Base-by-base conservation (phyloP, 2,113 vertebrate species). In the Gallinago jamesoni region DNA sequence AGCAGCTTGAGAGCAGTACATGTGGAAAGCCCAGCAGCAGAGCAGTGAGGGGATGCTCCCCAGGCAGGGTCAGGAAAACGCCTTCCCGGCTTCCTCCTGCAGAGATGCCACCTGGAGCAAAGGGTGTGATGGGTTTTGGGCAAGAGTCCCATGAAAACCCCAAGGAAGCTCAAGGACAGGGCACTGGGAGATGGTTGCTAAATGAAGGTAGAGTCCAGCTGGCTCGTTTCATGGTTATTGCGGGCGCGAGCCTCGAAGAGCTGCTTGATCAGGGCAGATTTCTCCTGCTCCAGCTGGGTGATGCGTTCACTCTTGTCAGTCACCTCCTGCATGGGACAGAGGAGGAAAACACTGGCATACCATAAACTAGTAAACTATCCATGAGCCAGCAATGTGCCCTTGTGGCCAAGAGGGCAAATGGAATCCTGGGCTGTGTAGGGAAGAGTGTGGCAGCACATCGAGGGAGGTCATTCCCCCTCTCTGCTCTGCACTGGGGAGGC, bases 181-280 rank as follows among this genome's bases (percentile, higher is more conserved):
- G 56, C 30, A 8, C 1, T 2, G 45, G 63, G 25, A 88, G 68
- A 12, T 6, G 6, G 17, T 15, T 1, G 1, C 92, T 98, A 98
- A 97, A 99, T 99, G 96, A 99, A 99, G 53, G 99, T 99, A 83
- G 99, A 99, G 94, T 99, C 99, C 97, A 99, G 97, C 69, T 98
- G 97, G 96, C 98, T 99, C 2, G 91, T 94, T 20, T 99, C 99
- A 6, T 98, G 98, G 57, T 96, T 96, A 72, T 86, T 98, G 53
- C 79, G 97, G 25, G 99, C 98, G 0, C 98, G 98, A 19, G 99
- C 99, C 94, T 99, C 99, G 3, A 99, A 99, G 37, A 99, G 98
- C 98, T 99, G 99, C 93, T 99, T 99, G 96, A 99, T 99, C 68
- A 99, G 97, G 3, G 99, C 98, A 0, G 98, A 99, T 79, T 99